phyloP scores from a whole-genome alignment of 2,888 invertebrate species.

The Gisinianus flammeolus region DNA sequence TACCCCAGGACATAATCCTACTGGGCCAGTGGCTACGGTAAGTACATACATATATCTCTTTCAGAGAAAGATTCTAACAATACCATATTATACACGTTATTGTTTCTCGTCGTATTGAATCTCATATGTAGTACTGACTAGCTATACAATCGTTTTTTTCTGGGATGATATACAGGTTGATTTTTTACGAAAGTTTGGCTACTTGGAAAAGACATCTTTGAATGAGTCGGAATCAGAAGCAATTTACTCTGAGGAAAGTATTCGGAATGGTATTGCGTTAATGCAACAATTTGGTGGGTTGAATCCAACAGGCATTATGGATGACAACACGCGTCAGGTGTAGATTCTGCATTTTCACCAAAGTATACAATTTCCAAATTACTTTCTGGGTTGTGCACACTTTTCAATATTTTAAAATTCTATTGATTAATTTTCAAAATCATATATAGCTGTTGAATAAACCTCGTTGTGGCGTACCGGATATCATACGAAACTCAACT shows the following conservation, averaged over 20 bases:
- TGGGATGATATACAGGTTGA: constrained; percentile 26
- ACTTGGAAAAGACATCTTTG: constrained; percentile 65
- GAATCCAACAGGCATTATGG: constrained; percentile 72
- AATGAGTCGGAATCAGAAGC: constrained; percentile 66
- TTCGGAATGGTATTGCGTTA: constrained; percentile 70
- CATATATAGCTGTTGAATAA: constrained; percentile 68
- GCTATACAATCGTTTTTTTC: background rate
- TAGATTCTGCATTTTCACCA: background rate
- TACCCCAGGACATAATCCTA: background rate
- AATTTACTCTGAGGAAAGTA: constrained; percentile 69
- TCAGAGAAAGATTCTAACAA: background rate
- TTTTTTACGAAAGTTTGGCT: constrained; percentile 75
- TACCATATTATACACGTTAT: too few relatives aligned
- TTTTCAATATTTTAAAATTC: too few relatives aligned
- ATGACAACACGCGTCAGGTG: constrained; percentile 70
- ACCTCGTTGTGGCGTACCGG: constrained; percentile 76
- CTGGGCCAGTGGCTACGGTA: constrained; percentile 31
- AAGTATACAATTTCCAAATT: constrained; percentile 5
- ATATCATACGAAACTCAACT: constrained; percentile 63
- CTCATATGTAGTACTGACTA: too few relatives aligned
- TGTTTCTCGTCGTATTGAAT: too few relatives aligned
- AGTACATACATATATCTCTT: background rate
- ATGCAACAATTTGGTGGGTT: constrained; percentile 77
- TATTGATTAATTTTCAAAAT: too few relatives aligned
- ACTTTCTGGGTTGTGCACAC: constrained; percentile 1